Conservation (phyloP, 2,797 vertebrate species). For the Sebastes vulpes region DNA sequence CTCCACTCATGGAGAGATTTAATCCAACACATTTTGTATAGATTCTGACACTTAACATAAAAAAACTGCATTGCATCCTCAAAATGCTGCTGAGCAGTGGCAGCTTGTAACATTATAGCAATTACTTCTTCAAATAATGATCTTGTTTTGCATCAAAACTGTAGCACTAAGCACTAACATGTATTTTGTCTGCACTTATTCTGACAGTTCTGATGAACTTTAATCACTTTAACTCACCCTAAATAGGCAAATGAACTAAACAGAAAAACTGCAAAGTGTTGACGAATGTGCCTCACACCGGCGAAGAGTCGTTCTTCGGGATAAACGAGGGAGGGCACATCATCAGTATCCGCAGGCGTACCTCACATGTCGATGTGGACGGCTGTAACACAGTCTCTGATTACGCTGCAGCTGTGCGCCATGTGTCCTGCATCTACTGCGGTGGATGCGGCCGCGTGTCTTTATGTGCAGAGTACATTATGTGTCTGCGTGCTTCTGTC, state of each 20-base stretch:
- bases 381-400: conserved; percentile 64
- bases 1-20: not conserved
- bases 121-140: not conserved
- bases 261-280: conserved; percentile 1
- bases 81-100: not conserved
- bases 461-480: conserved; percentile 22
- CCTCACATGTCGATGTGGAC: conserved; percentile 42
- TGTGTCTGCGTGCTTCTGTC: conserved; percentile 27
- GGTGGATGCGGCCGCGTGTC: conserved; percentile 52
- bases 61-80: not conserved
- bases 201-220: not conserved
- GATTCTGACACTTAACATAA: not conserved
- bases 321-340: conserved; percentile 34
- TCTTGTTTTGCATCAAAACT: conserved; percentile 15
- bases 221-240: conserved; percentile 6
- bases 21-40: not conserved
- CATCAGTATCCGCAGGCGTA: conserved; percentile 43
- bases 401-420: conserved; percentile 72
- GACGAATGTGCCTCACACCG: conserved; percentile 24
- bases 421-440: conserved; percentile 53
- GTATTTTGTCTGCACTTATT: conserved; percentile 6
- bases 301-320: conserved; percentile 15
- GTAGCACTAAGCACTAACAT: conserved; percentile 4
- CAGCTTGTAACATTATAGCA: not conserved
- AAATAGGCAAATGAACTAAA: conserved; percentile 25